These are phyloP conservation scores for Temnothorax rugatulus DNA, from an alignment of 2,888 invertebrate genomes.

Conservation along the genomic window DNA sequence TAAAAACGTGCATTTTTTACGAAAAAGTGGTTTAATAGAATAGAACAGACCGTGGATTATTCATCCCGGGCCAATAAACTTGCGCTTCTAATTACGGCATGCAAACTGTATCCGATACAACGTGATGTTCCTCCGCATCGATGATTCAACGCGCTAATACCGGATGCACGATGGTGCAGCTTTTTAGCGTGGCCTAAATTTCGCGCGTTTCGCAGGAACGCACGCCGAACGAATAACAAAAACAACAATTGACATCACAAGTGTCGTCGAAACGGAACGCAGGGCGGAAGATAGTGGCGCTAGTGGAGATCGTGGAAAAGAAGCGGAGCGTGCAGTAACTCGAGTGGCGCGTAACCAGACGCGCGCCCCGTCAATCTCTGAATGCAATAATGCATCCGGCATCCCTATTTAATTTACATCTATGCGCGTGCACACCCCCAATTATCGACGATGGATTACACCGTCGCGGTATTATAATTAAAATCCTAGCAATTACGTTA, in stretches of 20 bases:
- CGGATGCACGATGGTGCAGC: neutral
- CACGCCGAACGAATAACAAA: slow-evolving; percentile 19
- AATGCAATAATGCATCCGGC: slow-evolving; percentile 21
- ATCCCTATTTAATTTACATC: slow-evolving; percentile 56
- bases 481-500: slow-evolving; percentile 57
- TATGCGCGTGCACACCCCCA: neutral
- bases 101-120: neutral
- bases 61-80: slow-evolving; percentile 11
- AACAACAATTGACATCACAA: slow-evolving; percentile 42
- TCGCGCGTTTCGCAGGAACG: slow-evolving; percentile 24
- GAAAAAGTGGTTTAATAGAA: neutral
- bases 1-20: neutral
- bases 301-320: neutral
- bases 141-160: neutral
- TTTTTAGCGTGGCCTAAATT: slow-evolving; percentile 40
- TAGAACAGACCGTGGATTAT: neutral
- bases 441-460: slow-evolving; percentile 57
- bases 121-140: neutral
- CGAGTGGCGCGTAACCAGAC: slow-evolving; percentile 13
- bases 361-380: slow-evolving; percentile 17
- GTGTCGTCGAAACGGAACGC: neutral
- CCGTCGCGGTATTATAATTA: slow-evolving; percentile 32
- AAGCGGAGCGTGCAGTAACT: slow-evolving; percentile 7
- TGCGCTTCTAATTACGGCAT: slow-evolving; percentile 7
- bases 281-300: neutral